A percentile compares a stretch with the other conserved stretches of the same genome.
phyloP scores from a whole-genome alignment of 1,140 invertebrate species.

The Diorhabda sublineata region DNA sequence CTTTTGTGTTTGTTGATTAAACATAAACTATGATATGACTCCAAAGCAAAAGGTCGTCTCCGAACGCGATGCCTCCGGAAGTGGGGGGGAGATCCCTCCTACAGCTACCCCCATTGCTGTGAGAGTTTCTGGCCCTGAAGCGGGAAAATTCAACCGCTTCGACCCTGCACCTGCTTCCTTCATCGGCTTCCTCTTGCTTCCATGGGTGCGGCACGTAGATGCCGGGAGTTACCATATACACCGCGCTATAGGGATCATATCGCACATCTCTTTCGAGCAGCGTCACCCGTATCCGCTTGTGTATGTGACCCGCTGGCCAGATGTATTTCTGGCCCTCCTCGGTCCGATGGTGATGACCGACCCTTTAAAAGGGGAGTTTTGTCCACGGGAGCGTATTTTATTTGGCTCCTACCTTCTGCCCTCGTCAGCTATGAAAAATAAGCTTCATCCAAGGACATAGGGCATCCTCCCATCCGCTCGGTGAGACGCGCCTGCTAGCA shows the following conservation, averaged over 20 bases:
- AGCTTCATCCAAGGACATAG: background rate
- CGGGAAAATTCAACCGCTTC: background rate
- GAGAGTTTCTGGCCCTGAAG: background rate
- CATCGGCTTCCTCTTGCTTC: too few species aligned
- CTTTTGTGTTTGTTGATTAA: background rate
- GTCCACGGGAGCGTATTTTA: background rate
- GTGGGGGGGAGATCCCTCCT: background rate
- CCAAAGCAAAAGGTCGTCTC: background rate
- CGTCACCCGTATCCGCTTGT: too few species aligned
- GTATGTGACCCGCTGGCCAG: too few species aligned
- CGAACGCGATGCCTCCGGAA: background rate
- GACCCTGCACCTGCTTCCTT: slow-evolving; percentile 4
- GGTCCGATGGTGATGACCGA: too few species aligned
- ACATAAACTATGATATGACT: background rate
- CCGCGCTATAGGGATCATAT: too few species aligned
- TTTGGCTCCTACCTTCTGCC: background rate
- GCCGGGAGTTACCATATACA: too few species aligned
- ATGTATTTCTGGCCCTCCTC: too few species aligned
- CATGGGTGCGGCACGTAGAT: too few species aligned
- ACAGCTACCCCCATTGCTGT: slow-evolving; percentile 4
- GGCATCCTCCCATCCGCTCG: background rate
- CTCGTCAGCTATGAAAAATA: too few species aligned
- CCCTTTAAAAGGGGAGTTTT: too few species aligned
- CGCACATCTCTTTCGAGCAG: too few species aligned
- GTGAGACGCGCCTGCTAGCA: background rate